Evolutionary conservation across 1,140 invertebrate genomes (phyloP), one percentile per base, ranked within the genome.

Genomic region (Pteromalus puparum): DNA sequence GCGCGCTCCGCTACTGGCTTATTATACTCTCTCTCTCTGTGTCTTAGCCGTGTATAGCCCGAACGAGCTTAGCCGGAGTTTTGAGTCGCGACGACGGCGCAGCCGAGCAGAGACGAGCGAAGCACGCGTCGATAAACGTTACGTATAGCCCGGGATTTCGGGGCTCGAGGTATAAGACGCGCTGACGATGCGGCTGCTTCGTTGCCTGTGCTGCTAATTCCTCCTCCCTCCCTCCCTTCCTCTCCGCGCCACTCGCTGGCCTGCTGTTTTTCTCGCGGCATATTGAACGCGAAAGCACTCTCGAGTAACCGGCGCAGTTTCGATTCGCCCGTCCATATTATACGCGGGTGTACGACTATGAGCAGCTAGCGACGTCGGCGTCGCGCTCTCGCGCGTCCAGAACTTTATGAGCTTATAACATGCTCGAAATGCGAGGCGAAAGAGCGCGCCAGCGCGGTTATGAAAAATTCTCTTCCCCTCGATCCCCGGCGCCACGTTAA

Each of bases 351-450:
- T n/a, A 53, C 9, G 48, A 18, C 12, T 53, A 53, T 18, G 12
- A n/a, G 21, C 53, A 34, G 28, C 30, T 61, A n/a, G n/a, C n/a
- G n/a, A n/a, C n/a, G 34, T 42, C 21, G 68, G 24, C 28, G 0
- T 12, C 48, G 18, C 48, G 48, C 18, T n/a, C n/a, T n/a, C n/a
- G 9, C 42, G 18, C 9, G 26, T 10, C 34, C 9, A 48, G 80
- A 82, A 82, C 30, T 82, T 82, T 82, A 82, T 65, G 80, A 82
- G 80, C 61, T 82, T 74, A 65, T 82, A 82, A 38, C 28, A 28
- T 72, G 48, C 12, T 18, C 1, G 2, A 61, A 28, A 30, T 13
- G 65, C 21, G 28, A 61, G 74, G 21, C 18, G 7, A 42, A 42
- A 74, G 53, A 30, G 28, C 34, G 12, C 48, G 48, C 34, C 7